phyloP scores from a whole-genome alignment of 1,140 invertebrate species.

The Aradophagus sp. region DNA sequence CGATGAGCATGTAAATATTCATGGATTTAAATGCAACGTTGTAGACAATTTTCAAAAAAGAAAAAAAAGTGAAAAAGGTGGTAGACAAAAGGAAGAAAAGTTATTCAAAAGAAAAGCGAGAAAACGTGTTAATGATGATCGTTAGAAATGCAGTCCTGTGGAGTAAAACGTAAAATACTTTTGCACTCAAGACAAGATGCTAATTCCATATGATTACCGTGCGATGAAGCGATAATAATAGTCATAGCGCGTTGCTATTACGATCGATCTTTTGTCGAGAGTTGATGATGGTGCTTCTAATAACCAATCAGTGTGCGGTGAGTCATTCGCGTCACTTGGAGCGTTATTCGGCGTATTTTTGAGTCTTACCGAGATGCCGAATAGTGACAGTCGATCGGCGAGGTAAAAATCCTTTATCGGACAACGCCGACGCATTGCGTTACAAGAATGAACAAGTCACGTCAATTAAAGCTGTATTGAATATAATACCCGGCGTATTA shows the following conservation, averaged over 20 bases:
- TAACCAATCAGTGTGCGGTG: constrained; percentile 52
- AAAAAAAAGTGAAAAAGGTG: neutral
- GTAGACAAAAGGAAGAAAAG: no score
- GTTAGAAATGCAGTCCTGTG: constrained; percentile 20
- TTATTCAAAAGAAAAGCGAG: neutral
- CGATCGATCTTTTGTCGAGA: constrained; percentile 57
- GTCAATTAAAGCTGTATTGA: constrained; percentile 57
- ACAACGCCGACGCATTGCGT: constrained; percentile 52
- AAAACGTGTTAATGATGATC: constrained; percentile 26
- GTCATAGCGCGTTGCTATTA: constrained; percentile 56
- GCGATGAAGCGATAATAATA: constrained; percentile 58
- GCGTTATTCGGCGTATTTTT: constrained; percentile 57
- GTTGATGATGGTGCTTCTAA: constrained; percentile 56
- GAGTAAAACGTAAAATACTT: constrained; percentile 35
- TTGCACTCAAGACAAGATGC: constrained; percentile 50
- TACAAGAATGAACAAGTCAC: constrained; percentile 54
- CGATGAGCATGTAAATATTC: no score
- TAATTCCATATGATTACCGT: constrained; percentile 58
- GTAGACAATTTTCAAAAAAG: constrained; percentile 2
- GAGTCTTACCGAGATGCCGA: constrained; percentile 46
- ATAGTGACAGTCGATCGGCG: constrained; percentile 51
- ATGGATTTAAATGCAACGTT: neutral
- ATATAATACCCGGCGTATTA: constrained; percentile 49
- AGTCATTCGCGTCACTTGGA: constrained; percentile 55
- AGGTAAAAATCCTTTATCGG: constrained; percentile 51